These are phyloP conservation scores for Drosophila pseudoananassae DNA, from an alignment of 1,140 invertebrate species.

Conservation along the genomic window DNA sequence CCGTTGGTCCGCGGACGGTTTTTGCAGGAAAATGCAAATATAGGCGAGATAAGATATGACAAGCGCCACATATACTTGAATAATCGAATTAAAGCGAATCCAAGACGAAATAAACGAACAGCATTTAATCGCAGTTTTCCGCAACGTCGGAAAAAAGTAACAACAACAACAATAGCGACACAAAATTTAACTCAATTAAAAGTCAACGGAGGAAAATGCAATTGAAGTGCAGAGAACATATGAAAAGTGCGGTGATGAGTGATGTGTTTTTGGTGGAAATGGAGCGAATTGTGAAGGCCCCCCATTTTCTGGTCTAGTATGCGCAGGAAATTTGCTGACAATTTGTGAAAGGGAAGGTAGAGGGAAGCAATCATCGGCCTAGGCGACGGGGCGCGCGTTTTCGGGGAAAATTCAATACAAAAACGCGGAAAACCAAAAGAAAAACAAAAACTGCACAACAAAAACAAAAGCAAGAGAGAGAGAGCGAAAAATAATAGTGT, in stretches of 20 bases:
- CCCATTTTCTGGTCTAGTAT: conserved; percentile 48
- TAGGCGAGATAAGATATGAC: conserved; percentile 24
- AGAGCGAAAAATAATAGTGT: conserved; percentile 36
- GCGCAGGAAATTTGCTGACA: conserved; percentile 63
- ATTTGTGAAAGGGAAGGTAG: conserved; percentile 52
- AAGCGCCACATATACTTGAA: not conserved
- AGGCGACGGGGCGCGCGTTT: conserved; percentile 16
- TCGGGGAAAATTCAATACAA: conserved; percentile 76
- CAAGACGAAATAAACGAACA: conserved; percentile 8
- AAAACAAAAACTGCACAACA: conserved; percentile 28
- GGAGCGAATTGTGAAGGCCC: conserved; percentile 50
- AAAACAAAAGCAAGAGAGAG: conserved; percentile 23
- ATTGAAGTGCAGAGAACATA: conserved; percentile 38
- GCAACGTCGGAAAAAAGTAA: conserved; percentile 7
- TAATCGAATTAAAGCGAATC: not conserved
- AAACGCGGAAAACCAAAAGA: conserved; percentile 62
- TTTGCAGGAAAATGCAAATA: conserved; percentile 28
- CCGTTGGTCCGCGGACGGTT: conserved; percentile 40
- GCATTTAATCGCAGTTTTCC: conserved; percentile 15
- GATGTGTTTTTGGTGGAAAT: conserved; percentile 54
- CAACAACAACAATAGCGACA: conserved; percentile 8
- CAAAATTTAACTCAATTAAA: conserved; percentile 56
- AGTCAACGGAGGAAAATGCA: conserved; percentile 13
- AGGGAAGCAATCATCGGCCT: conserved; percentile 10
- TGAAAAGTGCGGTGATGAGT: conserved; percentile 19